phyloP scores from a whole-genome alignment of 2,113 vertebrate genomes.

The Microcebus lehilahytsara region DNA sequence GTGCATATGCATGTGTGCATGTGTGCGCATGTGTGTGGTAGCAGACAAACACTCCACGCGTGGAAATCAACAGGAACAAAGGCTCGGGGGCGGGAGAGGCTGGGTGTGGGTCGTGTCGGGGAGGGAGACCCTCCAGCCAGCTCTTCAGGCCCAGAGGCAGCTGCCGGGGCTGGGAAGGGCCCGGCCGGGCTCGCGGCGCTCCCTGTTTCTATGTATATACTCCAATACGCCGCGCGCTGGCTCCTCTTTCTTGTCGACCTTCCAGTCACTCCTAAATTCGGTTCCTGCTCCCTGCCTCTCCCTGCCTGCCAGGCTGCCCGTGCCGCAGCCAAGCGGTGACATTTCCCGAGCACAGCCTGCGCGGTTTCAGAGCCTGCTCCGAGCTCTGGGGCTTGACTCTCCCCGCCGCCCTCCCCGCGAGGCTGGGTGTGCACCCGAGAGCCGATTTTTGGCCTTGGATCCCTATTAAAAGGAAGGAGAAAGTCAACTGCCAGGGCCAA shows the following conservation, averaged over 20 bases:
- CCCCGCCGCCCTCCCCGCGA: neutral
- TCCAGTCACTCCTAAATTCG: conserved; percentile 74
- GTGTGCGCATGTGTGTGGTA: neutral
- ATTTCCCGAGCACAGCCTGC: conserved; percentile 65
- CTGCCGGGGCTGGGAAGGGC: neutral
- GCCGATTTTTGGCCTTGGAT: neutral
- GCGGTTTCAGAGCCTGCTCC: conserved; percentile 53
- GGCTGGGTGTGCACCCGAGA: neutral
- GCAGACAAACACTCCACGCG: neutral
- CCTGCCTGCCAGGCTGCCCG: conserved; percentile 70
- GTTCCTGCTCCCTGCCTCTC: conserved; percentile 67
- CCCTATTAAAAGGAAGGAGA: conserved; percentile 16
- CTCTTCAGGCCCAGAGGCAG: neutral
- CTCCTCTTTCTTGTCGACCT: conserved; percentile 71
- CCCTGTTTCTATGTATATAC: conserved; percentile 40
- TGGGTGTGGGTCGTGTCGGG: neutral
- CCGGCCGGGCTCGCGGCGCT: rapidly evolving
- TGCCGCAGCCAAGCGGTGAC: conserved; percentile 74
- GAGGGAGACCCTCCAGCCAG: rapidly evolving
- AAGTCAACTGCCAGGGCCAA: neutral
- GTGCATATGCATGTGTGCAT: no score
- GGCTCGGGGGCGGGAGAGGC: neutral
- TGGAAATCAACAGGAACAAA: neutral
- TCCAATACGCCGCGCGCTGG: neutral
- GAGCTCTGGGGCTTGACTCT: conserved; percentile 1